These are phyloP conservation scores for Erythrocebus patas DNA, from an alignment of 2,113 vertebrate genomes.

Conservation along the genomic window DNA sequence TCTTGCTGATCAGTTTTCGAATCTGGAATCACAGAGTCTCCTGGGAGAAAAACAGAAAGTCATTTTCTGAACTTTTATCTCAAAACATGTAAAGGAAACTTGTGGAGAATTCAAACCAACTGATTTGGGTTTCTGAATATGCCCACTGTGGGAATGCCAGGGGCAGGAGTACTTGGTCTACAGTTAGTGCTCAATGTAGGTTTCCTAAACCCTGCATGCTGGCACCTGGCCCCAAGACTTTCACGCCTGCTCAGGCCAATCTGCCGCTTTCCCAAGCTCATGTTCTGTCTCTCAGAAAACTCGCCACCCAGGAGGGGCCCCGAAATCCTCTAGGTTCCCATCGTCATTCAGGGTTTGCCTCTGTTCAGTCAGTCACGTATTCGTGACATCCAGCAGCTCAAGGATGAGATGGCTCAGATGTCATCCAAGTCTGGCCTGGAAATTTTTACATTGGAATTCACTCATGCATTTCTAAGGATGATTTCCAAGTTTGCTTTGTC, in stretches of 20 bases:
- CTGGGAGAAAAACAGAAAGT: background rate
- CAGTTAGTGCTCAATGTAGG: rapidly evolving
- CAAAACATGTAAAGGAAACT: background rate
- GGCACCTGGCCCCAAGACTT: background rate
- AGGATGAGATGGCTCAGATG: background rate
- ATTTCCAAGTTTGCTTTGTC: background rate
- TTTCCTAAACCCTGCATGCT: too few relatives aligned
- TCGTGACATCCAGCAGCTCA: background rate
- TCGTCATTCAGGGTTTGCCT: background rate
- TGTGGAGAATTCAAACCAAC: background rate
- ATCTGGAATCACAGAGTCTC: background rate
- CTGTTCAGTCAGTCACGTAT: rapidly evolving
- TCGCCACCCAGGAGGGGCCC: background rate
- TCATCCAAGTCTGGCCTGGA: background rate
- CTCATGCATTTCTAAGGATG: background rate
- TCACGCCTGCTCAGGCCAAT: background rate
- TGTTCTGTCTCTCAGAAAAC: background rate
- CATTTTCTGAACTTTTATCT: background rate
- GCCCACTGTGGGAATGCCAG: rapidly evolving
- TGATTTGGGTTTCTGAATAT: rapidly evolving
- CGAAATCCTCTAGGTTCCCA: background rate
- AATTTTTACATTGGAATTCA: background rate
- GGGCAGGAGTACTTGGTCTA: rapidly evolving
- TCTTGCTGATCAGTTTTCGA: background rate
- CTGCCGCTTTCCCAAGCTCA: rapidly evolving